Conservation (phyloP, 2,888 invertebrate species). For the Euplexia lucipara region DNA sequence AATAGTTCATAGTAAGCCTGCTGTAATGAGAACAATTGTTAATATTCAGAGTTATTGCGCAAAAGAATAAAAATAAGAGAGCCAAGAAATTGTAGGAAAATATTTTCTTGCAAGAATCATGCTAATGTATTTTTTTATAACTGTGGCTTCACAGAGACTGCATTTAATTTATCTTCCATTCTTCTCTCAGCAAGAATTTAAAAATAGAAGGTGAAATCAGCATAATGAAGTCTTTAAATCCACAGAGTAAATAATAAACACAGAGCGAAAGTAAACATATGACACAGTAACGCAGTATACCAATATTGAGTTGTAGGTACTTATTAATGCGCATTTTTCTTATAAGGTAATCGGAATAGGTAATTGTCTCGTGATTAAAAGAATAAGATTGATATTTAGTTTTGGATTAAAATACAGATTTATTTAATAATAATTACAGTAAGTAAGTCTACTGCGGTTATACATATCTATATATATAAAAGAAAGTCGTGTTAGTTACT, state of each 20-base stretch:
- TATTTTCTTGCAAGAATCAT: neutral
- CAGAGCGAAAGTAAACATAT: slow-evolving; percentile 22
- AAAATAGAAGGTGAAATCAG: slow-evolving; percentile 26
- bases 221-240: slow-evolving; percentile 34
- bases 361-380: too few species aligned
- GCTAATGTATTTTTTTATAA: neutral
- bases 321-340: slow-evolving; percentile 14
- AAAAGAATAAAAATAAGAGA: neutral
- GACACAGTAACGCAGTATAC: slow-evolving; percentile 14
- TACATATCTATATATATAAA: too few species aligned
- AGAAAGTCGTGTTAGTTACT: too few species aligned
- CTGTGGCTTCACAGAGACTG: slow-evolving; percentile 2
- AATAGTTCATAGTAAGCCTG: too few species aligned
- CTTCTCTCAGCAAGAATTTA: slow-evolving; percentile 13
- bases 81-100: neutral
- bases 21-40: neutral
- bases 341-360: neutral
- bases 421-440: too few species aligned
- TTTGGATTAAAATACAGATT: too few species aligned
- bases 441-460: too few species aligned
- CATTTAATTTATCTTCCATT: slow-evolving; percentile 29
- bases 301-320: slow-evolving; percentile 19
- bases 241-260: slow-evolving; percentile 49
- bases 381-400: too few species aligned
- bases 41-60: slow-evolving; percentile 1